phyloP scores from a whole-genome alignment of 2,797 vertebrate genomes.

The Helostoma temminkii region DNA sequence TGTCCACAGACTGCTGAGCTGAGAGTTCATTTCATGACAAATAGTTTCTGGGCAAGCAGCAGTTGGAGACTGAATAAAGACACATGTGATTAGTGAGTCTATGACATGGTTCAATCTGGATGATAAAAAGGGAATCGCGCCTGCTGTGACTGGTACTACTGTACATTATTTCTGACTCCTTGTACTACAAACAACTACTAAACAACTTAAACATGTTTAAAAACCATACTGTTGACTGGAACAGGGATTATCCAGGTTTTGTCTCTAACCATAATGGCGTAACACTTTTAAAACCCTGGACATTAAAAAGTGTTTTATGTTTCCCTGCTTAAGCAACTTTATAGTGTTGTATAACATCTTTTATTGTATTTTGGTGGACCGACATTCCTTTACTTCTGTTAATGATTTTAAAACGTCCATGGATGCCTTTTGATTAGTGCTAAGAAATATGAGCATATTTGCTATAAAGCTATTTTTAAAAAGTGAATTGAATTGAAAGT shows the following conservation, averaged over 20 bases:
- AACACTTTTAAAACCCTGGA: constrained; percentile 1
- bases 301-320: constrained; percentile 1
- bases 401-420: not conserved
- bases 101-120: constrained; percentile 27
- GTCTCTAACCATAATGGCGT: not conserved
- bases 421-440: not conserved
- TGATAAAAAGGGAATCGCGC: constrained; percentile 36
- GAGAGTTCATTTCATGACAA: constrained; percentile 44
- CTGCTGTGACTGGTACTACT: constrained; percentile 8
- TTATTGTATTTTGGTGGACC: not conserved
- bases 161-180: constrained; percentile 9
- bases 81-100: constrained; percentile 52
- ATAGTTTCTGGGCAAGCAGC: constrained; percentile 43
- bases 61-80: constrained; percentile 25
- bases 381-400: not conserved
- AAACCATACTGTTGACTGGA: not conserved
- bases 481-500: no score
- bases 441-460: not conserved
- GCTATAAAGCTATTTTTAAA: no score
- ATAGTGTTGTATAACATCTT: not conserved
- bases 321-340: not conserved
- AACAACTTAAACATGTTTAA: constrained; percentile 15
- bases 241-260: constrained; percentile 16
- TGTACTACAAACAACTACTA: not conserved
- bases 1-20: constrained; percentile 62